Base-by-base conservation (phyloP, 2,113 vertebrate genomes). In the Lethenteron reissneri region DNA sequence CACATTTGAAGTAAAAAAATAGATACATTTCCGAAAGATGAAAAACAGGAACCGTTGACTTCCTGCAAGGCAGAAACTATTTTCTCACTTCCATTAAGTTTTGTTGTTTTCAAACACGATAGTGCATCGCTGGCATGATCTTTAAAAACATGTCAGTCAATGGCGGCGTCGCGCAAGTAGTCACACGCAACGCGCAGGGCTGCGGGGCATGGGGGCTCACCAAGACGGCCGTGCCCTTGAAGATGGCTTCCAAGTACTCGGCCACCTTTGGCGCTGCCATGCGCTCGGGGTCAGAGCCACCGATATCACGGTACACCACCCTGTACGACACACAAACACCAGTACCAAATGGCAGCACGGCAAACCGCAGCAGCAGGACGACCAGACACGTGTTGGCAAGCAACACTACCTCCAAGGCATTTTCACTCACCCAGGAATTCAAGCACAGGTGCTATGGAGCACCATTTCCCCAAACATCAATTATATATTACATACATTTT, bases 231-330 rank as follows among this genome's bases (percentile, higher is more conserved):
- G 77, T 81, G 78, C 82, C 73, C 70, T 74, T 81, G 71, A 86
- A 85, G 74, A 85, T 73, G 1, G 76, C 73, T 74, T 79, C 75
- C 11, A 84, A 77, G 2, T 86, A 86, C 0, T 84, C 79, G 2
- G 80, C 79, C 71, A 76, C 83, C 3, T 79, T 79, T 10, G 83
- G 84, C 11, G 84, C 81, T 10, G 84, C 84, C 84, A 86, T 86
- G 5, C 84, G 81, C 73, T 86, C 84, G 1, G 84, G 84, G 73
- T 86, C 84, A 2, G 84, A 85, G 62, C 84, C 84, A 1, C 84
- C 84, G 4, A 86, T 85, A 73, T 86, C 84, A 4, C 84, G 82
- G 64, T 76, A 86, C 0, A 79, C 82, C 71, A 83, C 73, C 71
- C 84, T 84, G 76, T 5, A 41, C 41, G 41, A 41, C 41, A 41